A percentile compares a stretch with the other conserved stretches of the same genome.
Conservation (phyloP, 2,888 invertebrate genomes). For the Cosmopolites sordidus region DNA sequence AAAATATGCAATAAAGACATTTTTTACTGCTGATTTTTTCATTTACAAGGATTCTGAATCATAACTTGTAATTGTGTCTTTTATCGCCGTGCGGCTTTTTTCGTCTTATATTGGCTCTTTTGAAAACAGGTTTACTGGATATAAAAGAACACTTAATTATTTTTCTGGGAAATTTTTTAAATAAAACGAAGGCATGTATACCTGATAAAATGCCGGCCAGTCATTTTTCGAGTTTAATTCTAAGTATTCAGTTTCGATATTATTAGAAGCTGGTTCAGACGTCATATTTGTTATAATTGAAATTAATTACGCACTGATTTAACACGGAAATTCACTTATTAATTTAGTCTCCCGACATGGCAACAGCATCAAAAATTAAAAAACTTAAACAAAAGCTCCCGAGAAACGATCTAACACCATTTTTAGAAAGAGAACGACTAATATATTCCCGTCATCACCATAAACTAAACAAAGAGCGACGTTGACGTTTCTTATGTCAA, state of each 20-base stretch:
- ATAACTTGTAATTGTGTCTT: slow-evolving; percentile 4
- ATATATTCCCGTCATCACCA: not conserved
- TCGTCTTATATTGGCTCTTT: slow-evolving; percentile 4
- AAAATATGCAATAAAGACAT: slow-evolving; percentile 9
- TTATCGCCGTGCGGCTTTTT: not conserved
- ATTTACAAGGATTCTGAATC: slow-evolving; percentile 17
- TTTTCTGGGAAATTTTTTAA: slow-evolving; percentile 1
- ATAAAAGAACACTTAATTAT: slow-evolving; percentile 11
- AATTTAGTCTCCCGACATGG: slow-evolving; percentile 14
- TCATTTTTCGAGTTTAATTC: slow-evolving; percentile 65
- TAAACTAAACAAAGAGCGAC: slow-evolving; percentile 3
- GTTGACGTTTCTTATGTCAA: not conserved
- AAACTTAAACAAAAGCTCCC: slow-evolving; percentile 26
- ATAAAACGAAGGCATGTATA: slow-evolving; percentile 39
- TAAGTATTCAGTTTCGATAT: slow-evolving; percentile 69
- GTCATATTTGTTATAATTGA: slow-evolving; percentile 35
- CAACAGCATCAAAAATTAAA: slow-evolving; percentile 9
- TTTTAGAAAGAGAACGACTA: slow-evolving; percentile 37
- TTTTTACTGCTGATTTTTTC: slow-evolving; percentile 11
- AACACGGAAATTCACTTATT: slow-evolving; percentile 12
- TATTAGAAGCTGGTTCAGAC: slow-evolving; percentile 45
- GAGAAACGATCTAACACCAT: slow-evolving; percentile 39
- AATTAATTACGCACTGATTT: slow-evolving; percentile 9
- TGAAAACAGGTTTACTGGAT: slow-evolving; percentile 9
- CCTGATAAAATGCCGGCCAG: slow-evolving; percentile 72